These are phyloP conservation scores for Struthio camelus DNA, from an alignment of 2,113 vertebrate genomes.

Conservation along the genomic window DNA sequence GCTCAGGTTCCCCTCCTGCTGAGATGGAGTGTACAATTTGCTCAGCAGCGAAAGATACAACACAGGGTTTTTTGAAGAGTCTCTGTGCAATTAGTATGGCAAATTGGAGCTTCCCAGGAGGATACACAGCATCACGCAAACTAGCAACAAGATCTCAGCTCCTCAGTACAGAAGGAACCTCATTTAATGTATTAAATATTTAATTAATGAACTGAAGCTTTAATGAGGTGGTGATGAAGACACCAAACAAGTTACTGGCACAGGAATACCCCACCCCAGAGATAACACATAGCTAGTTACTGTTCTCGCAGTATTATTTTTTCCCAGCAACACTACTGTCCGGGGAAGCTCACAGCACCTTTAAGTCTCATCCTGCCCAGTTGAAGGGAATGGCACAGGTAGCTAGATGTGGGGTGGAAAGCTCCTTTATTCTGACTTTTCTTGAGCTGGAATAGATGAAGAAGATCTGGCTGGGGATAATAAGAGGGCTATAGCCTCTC, in stretches of 20 bases:
- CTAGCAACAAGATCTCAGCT: constrained; percentile 68
- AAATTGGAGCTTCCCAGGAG: constrained; percentile 77
- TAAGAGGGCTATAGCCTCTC: not conserved
- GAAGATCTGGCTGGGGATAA: not conserved
- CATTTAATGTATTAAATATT: constrained; percentile 77
- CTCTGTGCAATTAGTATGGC: constrained; percentile 75
- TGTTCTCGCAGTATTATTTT: constrained; percentile 34
- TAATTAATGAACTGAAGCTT: constrained; percentile 76
- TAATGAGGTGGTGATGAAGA: constrained; percentile 75
- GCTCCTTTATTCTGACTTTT: not conserved
- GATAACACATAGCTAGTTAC: constrained; percentile 35
- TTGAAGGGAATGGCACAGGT: constrained; percentile 9
- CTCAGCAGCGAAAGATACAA: constrained; percentile 65
- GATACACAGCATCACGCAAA: constrained; percentile 59
- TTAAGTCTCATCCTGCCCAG: not conserved
- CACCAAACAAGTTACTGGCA: constrained; percentile 63
- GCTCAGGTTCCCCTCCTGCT: constrained; percentile 30
- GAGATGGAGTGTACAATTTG: constrained; percentile 16
- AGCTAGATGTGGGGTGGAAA: not conserved
- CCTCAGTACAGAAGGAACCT: constrained; percentile 63
- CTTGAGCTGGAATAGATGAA: not conserved
- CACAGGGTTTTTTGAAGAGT: constrained; percentile 64
- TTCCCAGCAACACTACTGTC: not conserved
- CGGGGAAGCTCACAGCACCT: constrained; percentile 17
- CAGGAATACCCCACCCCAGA: constrained; percentile 46